A percentile compares a stretch with the other conserved stretches of the same genome.
Conservation (phyloP, 2,797 vertebrate species). For the Lepus oiostolus region DNA sequence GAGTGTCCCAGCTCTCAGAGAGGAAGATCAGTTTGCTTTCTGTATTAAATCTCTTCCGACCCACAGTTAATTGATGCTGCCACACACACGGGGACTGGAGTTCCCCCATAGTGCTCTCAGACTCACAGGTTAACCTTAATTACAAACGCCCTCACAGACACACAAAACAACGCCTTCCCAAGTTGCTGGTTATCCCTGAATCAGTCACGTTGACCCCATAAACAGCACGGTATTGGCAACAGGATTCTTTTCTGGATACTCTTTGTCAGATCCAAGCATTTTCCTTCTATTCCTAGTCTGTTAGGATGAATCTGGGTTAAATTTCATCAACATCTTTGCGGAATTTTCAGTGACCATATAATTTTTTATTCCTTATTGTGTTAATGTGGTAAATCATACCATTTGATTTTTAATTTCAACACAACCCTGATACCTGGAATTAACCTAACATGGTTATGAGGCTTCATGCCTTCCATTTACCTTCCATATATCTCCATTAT, state of each 20-base stretch:
- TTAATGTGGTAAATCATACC: not conserved
- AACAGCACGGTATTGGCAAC: not conserved
- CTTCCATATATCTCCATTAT: too few relatives aligned
- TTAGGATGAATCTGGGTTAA: not conserved
- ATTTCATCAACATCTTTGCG: conserved; percentile 49
- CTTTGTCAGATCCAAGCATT: conserved; percentile 13
- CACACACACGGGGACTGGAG: too few relatives aligned
- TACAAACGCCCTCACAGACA: too few relatives aligned
- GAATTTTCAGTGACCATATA: not conserved
- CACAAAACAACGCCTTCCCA: too few relatives aligned
- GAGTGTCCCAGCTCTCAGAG: too few relatives aligned
- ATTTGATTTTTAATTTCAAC: conserved; percentile 50
- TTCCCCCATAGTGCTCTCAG: too few relatives aligned
- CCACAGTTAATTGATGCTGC: too few relatives aligned
- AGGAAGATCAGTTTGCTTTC: too few relatives aligned
- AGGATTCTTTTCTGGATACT: not conserved
- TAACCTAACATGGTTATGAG: conserved; percentile 26
- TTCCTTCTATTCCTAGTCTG: not conserved
- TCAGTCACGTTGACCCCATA: too few relatives aligned
- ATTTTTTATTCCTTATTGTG: not conserved
- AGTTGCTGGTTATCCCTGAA: too few relatives aligned
- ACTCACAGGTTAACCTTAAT: too few relatives aligned
- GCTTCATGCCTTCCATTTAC: not conserved
- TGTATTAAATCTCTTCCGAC: too few relatives aligned
- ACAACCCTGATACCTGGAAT: not conserved